Base-by-base conservation (phyloP, 2,888 invertebrate species). In the Melikaiella ostensackeni region DNA sequence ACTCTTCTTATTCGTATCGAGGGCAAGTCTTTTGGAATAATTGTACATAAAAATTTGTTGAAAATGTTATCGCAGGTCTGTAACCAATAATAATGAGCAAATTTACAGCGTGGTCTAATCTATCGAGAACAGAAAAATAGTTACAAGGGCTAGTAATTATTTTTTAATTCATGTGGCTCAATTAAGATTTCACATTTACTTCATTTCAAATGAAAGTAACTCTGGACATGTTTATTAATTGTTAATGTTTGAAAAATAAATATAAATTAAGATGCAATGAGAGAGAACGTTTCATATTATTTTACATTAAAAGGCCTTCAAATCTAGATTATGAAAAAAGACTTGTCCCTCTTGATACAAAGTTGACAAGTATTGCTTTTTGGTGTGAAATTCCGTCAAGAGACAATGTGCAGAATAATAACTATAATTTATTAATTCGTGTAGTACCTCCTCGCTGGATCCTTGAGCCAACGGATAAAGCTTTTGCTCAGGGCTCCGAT, bases 381-480 rank as follows among this genome's bases (percentile, higher is more conserved):
- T 70, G 74, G 77, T 35, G 77, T 82, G 59, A 64, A 21, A 62
- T 63, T 64, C 19, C 5, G 6, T 13, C 0, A 50, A 55, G 30
- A 27, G 30, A 42, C 59, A 74, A 77, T 74, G 77, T 80, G 81
- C 81, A 81, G 80, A 70, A 66, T 75, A 84, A 79, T 82, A 86
- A 85, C 70, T 76, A 70, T 63, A 76, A 79, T 84, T 79, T 84
- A 75, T 86, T 84, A 94, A 27, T 74, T 94, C 85, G 80, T 86
- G 93, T 94, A 98, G 98, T 98, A 89, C 98, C 98, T 88, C 98
- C 98, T 82, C 97, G 98, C 92, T 98, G 98, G 98, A 98, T 97
- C 92, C 93, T 98, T 89, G 97, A 98, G 92, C 98, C 98, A 76
- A 97, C 97, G 89, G 98, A 98, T 92, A 97, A 97, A 93, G 97